phyloP scores from a whole-genome alignment of 2,888 invertebrate species.

The Rhagium mordax region DNA sequence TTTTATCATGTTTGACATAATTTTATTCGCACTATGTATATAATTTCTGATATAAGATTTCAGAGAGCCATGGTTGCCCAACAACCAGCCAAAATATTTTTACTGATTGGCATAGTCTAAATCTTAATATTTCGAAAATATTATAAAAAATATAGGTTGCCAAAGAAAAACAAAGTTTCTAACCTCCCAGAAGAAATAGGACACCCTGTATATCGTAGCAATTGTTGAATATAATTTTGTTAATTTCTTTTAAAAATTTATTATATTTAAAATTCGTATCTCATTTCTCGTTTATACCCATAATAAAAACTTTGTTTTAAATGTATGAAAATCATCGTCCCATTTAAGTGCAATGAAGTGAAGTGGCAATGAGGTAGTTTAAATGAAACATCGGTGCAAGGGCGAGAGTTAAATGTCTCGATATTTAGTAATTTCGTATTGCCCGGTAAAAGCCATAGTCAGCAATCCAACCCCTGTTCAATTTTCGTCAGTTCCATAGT shows the following conservation, averaged over 20 bases:
- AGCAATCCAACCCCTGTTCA: conserved; percentile 53
- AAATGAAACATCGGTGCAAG: conserved; percentile 38
- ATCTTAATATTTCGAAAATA: too few species aligned
- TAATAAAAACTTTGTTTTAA: too few species aligned
- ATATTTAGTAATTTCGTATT: conserved; percentile 62
- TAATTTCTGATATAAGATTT: too few species aligned
- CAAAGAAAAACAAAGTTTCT: too few species aligned
- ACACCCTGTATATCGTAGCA: too few species aligned
- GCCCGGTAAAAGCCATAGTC: conserved; percentile 59
- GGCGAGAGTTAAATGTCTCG: conserved; percentile 59
- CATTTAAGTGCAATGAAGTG: conserved; percentile 22
- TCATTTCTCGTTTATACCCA: not conserved
- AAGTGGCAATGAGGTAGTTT: conserved; percentile 30
- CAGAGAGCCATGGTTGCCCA: too few species aligned
- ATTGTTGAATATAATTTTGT: not conserved
- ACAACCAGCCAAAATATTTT: too few species aligned
- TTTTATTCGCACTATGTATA: too few species aligned
- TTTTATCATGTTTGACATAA: too few species aligned
- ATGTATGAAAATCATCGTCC: not conserved
- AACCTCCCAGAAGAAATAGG: not conserved
- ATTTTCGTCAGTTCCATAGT: conserved; percentile 17
- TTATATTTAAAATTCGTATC: not conserved
- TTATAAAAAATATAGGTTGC: too few species aligned
- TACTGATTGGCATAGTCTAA: too few species aligned
- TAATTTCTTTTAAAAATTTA: not conserved